phyloP scores from a whole-genome alignment of 2,888 invertebrate species.

The Aleiodes alternator region DNA sequence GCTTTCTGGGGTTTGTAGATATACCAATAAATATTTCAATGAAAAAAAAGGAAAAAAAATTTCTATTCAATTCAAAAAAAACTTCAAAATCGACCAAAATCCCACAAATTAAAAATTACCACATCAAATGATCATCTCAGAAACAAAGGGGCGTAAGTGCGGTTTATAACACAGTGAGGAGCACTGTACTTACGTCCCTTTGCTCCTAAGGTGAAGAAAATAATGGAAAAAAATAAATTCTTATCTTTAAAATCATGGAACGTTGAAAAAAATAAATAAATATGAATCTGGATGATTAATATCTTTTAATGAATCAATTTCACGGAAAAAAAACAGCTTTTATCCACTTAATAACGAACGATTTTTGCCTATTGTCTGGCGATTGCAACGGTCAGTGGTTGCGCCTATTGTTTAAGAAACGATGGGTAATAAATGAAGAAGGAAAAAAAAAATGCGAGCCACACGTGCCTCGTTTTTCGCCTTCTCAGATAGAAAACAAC shows the following conservation, averaged over 20 bases:
- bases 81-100: neutral
- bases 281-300: conserved; percentile 4
- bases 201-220: too few relatives aligned
- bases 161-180: too few relatives aligned
- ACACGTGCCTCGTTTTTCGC: conserved; percentile 46
- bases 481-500: conserved; percentile 12
- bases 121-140: too few relatives aligned
- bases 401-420: conserved; percentile 61
- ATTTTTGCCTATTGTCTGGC: conserved; percentile 54
- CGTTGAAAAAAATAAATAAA: too few relatives aligned
- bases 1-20: conserved; percentile 32
- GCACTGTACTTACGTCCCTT: too few relatives aligned
- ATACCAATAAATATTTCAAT: conserved; percentile 20
- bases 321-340: conserved; percentile 41
- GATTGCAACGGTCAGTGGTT: conserved; percentile 57
- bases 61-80: conserved; percentile 7
- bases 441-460: conserved; percentile 38
- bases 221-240: neutral
- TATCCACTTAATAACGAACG: conserved; percentile 44
- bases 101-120: neutral
- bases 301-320: conserved; percentile 49
- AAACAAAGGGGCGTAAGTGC: too few relatives aligned
- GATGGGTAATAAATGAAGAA: conserved; percentile 65
- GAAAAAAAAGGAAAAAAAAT: conserved; percentile 9
- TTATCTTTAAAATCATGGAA: too few relatives aligned